Conservation (phyloP, 1,140 invertebrate species). For the Grapholita molesta region DNA sequence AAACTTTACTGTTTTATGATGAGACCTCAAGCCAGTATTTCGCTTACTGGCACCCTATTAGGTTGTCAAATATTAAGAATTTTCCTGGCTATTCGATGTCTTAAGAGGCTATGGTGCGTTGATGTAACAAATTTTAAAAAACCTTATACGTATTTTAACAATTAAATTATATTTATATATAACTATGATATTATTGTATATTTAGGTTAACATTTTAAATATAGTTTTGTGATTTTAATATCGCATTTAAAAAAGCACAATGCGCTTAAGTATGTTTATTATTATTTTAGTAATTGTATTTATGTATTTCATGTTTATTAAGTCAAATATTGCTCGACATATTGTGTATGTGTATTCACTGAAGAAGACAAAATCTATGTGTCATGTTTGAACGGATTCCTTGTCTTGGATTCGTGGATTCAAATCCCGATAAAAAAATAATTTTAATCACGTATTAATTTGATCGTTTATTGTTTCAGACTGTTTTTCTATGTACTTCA, state of each 20-base stretch:
- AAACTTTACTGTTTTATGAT: not conserved
- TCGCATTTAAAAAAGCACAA: constrained; percentile 26
- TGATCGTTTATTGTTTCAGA: too few species aligned
- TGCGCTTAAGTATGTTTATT: constrained; percentile 32
- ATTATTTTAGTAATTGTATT: too few species aligned
- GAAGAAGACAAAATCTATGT: too few species aligned
- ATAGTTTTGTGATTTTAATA: not conserved
- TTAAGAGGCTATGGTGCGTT: constrained; percentile 36
- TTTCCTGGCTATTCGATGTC: constrained; percentile 18
- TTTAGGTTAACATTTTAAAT: constrained; percentile 4
- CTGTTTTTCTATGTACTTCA: too few species aligned
- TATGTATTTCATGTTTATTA: too few species aligned
- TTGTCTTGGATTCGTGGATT: too few species aligned
- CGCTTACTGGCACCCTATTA: not conserved
- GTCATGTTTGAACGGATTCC: too few species aligned
- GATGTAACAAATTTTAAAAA: constrained; percentile 26
- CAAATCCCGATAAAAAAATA: too few species aligned
- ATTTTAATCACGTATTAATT: too few species aligned
- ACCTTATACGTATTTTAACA: constrained; percentile 26
- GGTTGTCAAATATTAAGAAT: not conserved
- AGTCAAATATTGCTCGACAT: too few species aligned
- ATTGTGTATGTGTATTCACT: too few species aligned
- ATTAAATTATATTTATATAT: constrained; percentile 22
- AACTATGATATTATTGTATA: constrained; percentile 7
- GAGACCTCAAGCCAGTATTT: not conserved